Percentiles rank a stretch among this genome's conserved stretches.
These are phyloP conservation scores for Pseudomyrmex cubaensis DNA, from an alignment of 1,140 invertebrate species.

Conservation along the genomic window DNA sequence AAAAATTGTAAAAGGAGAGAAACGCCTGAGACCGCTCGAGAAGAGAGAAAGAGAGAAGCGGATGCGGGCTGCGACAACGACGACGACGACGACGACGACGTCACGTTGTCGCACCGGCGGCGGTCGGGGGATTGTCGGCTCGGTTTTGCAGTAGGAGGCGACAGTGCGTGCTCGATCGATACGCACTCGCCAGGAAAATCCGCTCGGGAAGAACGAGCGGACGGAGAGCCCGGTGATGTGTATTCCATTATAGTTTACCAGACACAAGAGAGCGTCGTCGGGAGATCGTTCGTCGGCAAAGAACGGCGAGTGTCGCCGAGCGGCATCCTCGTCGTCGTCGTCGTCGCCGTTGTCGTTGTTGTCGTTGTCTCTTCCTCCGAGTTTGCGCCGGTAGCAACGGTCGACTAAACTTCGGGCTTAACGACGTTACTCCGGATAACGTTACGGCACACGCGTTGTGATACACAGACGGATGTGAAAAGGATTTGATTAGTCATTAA, in stretches of 20 bases:
- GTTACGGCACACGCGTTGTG: slow-evolving; percentile 22
- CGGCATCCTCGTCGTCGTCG: background rate
- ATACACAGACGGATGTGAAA: slow-evolving; percentile 23
- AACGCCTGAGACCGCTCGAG: background rate
- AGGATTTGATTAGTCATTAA: slow-evolving; percentile 33
- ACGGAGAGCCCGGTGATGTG: background rate
- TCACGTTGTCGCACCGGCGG: background rate
- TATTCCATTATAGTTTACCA: background rate
- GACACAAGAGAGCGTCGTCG: no score
- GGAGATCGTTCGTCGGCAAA: no score
- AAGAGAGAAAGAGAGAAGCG: background rate
- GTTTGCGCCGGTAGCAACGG: slow-evolving; percentile 30
- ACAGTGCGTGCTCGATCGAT: slow-evolving; percentile 28
- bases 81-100: background rate
- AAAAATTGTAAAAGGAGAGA: background rate
- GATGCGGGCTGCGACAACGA: slow-evolving; percentile 3
- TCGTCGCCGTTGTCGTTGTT: background rate
- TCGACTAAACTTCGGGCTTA: slow-evolving; percentile 25
- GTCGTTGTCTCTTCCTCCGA: background rate
- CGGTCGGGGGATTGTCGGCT: slow-evolving; percentile 28
- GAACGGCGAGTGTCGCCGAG: background rate
- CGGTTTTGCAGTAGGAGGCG: background rate
- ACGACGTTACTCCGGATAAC: slow-evolving; percentile 11
- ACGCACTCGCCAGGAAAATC: slow-evolving; percentile 16
- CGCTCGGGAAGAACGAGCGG: background rate